Conservation (phyloP, 2,888 invertebrate genomes). For the Chymomyza fuscimana region DNA sequence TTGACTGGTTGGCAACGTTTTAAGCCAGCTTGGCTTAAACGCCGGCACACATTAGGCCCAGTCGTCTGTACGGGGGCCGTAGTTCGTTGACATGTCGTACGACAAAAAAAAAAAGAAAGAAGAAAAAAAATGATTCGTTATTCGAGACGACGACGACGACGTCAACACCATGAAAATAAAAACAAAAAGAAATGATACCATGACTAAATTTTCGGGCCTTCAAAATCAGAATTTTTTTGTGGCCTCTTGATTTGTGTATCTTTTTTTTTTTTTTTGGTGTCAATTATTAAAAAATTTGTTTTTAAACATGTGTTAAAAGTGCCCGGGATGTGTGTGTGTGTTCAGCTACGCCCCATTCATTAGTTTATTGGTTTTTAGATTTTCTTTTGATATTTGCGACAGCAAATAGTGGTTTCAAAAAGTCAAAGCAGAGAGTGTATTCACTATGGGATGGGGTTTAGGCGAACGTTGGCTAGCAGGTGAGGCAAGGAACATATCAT, state of each 20-base stretch:
- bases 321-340: not conserved
- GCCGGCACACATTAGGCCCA: slow-evolving; percentile 41
- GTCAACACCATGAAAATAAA: not conserved
- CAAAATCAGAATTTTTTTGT: not conserved
- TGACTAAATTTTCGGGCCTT: not conserved
- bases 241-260: not conserved
- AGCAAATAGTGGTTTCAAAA: not conserved
- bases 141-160: not conserved
- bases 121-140: not conserved
- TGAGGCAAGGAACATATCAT: too few species aligned
- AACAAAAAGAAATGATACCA: not conserved
- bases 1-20: slow-evolving; percentile 36
- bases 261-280: not conserved
- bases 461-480: too few species aligned
- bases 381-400: slow-evolving; percentile 10
- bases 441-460: not conserved
- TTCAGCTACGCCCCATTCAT: not conserved
- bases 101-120: not conserved
- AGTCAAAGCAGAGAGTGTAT: not conserved
- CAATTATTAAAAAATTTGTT: slow-evolving; percentile 1
- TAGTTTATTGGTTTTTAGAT: slow-evolving; percentile 4
- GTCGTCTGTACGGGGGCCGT: slow-evolving; percentile 1
- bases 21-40: slow-evolving; percentile 19
- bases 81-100: slow-evolving; percentile 46
- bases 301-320: not conserved